Evolutionary conservation across 2,888 invertebrate genomes (phyloP), one percentile per base, ranked within the genome.

Genomic region (Herminia tarsipennalis): DNA sequence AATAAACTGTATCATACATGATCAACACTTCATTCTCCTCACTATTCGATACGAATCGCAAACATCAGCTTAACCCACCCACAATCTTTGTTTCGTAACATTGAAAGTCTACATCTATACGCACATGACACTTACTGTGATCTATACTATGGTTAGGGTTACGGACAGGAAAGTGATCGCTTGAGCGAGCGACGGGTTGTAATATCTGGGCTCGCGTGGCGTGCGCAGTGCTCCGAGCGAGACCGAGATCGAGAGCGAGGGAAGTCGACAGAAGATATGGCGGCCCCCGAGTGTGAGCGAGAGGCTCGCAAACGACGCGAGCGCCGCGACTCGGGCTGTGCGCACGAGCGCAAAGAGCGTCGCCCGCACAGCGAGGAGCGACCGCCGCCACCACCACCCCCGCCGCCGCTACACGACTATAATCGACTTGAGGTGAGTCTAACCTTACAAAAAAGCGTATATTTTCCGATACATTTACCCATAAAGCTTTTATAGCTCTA

Each of bases 241-340:
- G 79, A 75, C 42, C 76, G 70, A 61, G 79, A 75, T 41, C 76
- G 70, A 43, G 78, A 74, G 59, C 70, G 75, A 21, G 79, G 77
- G 74, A 86, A 81, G 70, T 88, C 90, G 72, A 70, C 78, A 16
- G 88, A 83, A 76, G 89, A 90, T 47, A 93, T 92, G 85, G 90
- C 88, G 62, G 89, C 92, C 56, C 88, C 92, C 39, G 89, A 92
- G 81, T 88, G 92, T 77, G 92, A 92, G 83, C 85, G 93, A 67
- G 90, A 93, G 82, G 92, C 92, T 61, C 92, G 93, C 68, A 93
- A 93, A 81, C 88, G 93, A 33, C 93, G 93, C 73, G 93, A 94
- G 83, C 91, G 93, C 41, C 87, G 92, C n/a, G 93, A 93, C 72
- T 92, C 93, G 44, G 92, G 93, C 47, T 81, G 85, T 67, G 83